Base-by-base conservation (phyloP, 1,140 invertebrate species). In the Saccostrea glomerata region DNA sequence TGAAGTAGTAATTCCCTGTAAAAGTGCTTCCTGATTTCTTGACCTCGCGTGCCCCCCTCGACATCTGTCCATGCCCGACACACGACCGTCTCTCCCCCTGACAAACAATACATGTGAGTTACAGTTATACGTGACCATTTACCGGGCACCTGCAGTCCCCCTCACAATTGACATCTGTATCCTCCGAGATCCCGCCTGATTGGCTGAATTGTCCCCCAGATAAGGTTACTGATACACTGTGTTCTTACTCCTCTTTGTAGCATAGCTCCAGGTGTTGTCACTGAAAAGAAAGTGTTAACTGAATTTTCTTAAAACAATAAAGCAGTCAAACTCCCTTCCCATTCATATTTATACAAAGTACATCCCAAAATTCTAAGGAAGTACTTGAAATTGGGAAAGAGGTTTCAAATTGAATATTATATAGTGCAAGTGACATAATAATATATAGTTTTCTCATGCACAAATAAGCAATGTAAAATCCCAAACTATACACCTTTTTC, bases 61-160 rank as follows among this genome's bases (percentile, higher is more conserved):
- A 77, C 70, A 77, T 77, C 70, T 77, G 70, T 30, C 70, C 25
- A 25, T 77, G 70, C 25, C 70, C 70, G 70, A 77, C 70, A 77
- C 70, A 77, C 70, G 70, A 77, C 70, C 70, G 70, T 36, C 70
- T 15, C 70, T 30, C 70, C 25, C 70, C 70, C 70, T 11, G 70
- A 15, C 70, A 77, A 25, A 77, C 70, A 77, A 77, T 77, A 30
- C 70, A 9, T 77, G 47, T 12, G 70, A 13, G 23, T 30, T 30
- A 77, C 70, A 77, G 70, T 77, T 77, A 77, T 30, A 12, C 70
- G 25, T 77, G 70, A 36, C 70, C 70, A 77, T 77, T 77, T 30
- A 17, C 12, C 70, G 25, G 70, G 70, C 70, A 77, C 70, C 70
- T 77, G 70, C 13, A 36, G 7, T 77, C 70, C 70, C 70, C 70